Base-by-base conservation (phyloP, 2,797 vertebrate genomes). In the Glyptemys insculpta region DNA sequence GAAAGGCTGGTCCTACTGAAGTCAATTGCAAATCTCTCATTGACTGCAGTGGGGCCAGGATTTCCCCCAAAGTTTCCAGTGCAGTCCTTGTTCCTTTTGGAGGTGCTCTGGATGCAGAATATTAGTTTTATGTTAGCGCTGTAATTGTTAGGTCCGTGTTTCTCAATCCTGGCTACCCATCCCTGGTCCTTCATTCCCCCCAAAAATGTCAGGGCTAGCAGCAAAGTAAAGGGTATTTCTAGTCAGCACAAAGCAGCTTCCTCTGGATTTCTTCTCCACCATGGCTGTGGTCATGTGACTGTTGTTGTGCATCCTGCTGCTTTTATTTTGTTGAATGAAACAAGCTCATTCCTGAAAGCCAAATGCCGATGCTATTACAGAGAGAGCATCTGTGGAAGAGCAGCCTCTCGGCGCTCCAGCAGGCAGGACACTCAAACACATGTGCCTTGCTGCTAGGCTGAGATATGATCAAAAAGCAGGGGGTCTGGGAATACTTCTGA, bases 321-420 rank as follows among this genome's bases (percentile, higher is more conserved):
- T 76, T 87, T 74, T 44, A n/a, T 11, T 79, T 5, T 7, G 31
- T 44, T 81, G 52, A 41, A 34, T 62, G 19, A 81, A 88, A 85
- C 57, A 87, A 86, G 47, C 25, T 52, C 49, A 29, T 5, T 27
- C 29, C 6, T 37, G 82, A 72, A 59, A 59, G 53, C 76, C 81
- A 85, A 88, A 81, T 68, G 56, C 54, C 52, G 78, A 62, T 83
- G 54, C 8, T 80, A 83, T 85, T 78, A 59, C 76, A 47, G 72
- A 80, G 9, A 76, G 31, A 81, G 74, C 65, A 76, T 79, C 29
- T 85, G 47, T 82, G 72, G 81, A 12, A 90, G 41, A 6, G 56
- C 81, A 83, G 90, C 80, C 53, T 37, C 23, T 34, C 54, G 74
- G 50, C 6, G 41, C 34, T 74, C 29, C 12, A 52, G 52, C 34